Percentiles rank a stretch among this genome's conserved stretches.
phyloP scores from a whole-genome alignment of 2,797 vertebrate species.

The Mus minutoides region DNA sequence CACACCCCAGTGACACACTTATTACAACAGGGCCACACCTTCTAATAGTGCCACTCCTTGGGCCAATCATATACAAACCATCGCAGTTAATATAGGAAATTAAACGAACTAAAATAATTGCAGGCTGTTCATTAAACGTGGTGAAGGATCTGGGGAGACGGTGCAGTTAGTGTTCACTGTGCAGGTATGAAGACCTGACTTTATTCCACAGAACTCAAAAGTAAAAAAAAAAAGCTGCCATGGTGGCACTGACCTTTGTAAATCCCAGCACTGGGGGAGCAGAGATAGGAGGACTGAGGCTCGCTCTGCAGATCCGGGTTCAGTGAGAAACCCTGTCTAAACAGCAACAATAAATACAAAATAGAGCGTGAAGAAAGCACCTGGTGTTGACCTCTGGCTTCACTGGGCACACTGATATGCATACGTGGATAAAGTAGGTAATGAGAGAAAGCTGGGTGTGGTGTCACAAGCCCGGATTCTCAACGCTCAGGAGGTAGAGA shows the following conservation, averaged over 20 bases:
- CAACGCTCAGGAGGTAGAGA: not conserved
- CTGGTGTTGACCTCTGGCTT: not conserved
- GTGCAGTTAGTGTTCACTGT: too few species aligned
- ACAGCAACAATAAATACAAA: not conserved
- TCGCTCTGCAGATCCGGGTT: too few species aligned
- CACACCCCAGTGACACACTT: too few species aligned
- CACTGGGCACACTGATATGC: accelerated
- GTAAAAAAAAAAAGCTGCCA: not conserved
- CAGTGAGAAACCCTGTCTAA: not conserved
- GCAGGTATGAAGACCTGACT: not conserved
- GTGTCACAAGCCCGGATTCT: not conserved
- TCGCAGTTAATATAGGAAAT: conserved; percentile 2
- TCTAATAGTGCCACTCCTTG: too few species aligned
- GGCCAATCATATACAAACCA: too few species aligned
- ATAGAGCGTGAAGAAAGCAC: too few species aligned
- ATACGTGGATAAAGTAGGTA: not conserved
- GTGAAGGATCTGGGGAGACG: not conserved
- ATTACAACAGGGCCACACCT: too few species aligned
- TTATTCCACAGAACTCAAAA: not conserved
- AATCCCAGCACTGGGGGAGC: not conserved
- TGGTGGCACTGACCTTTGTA: not conserved
- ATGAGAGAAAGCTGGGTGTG: not conserved
- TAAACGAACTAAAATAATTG: not conserved
- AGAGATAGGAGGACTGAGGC: not conserved
- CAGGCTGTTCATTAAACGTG: not conserved